Base-by-base conservation (phyloP, 2,888 invertebrate species). In the Hybos culiciformis region DNA sequence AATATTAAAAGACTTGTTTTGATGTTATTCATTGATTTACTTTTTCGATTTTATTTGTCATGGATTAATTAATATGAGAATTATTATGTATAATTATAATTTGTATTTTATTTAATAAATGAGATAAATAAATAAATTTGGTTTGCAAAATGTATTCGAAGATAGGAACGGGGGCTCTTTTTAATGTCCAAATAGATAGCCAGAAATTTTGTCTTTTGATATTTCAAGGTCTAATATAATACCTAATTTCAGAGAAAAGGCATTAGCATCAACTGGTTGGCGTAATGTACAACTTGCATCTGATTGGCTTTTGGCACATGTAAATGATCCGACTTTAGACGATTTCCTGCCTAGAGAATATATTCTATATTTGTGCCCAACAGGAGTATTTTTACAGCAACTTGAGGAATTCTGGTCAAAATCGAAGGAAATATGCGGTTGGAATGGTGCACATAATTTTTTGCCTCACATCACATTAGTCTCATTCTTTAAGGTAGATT, bases 381-480 rank as follows among this genome's bases (percentile, higher is more conserved):
- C 80, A 1, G 86, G 86, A 3, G 68, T 73, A 1, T 39, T 45
- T 50, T 67, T 82, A 1, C 75, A 78, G 42, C 80, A 83, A 56
- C 52, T 66, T 34, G 74, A 79, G 39, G 73, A 75, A 40, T 91
- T 86, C 63, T 86, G 84, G 84, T 70, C 77, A 2, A 82, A 81
- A 57, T 85, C 86, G 1, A 75, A 78, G 53, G 68, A 73, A 24
- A 64, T 77, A 11, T 78, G 79, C 56, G 84, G 84, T 6, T 87
- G 90, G 84, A 92, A 91, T 67, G 85, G 87, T 18, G 88, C 88
- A 2, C 91, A 90, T 56, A 86, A 87, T 61, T 88, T 81, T 62
- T 80, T 85, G 46, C 91, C 91, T 3, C 92, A 92, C 58, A 83
- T 92, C 50, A 92, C 91, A 7, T 70, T 92, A 42, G 85, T 88